Conservation (phyloP, 2,113 vertebrate species). For the Sapayoa aenigma region DNA sequence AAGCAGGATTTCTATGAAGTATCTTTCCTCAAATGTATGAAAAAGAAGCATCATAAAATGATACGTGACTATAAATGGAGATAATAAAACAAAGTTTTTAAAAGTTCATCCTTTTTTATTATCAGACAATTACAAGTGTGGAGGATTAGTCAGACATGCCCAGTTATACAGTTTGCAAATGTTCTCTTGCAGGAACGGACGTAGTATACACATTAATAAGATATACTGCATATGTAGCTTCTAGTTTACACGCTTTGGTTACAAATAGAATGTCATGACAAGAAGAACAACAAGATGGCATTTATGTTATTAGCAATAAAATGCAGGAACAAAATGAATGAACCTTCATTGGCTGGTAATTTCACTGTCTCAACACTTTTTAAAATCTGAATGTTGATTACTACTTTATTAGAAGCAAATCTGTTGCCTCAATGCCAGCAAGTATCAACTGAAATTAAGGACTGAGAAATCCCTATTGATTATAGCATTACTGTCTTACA, state of each 20-base stretch:
- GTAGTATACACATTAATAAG: background rate
- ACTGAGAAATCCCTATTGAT: constrained; percentile 52
- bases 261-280: background rate
- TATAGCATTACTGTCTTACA: constrained; percentile 9
- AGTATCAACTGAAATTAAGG: constrained; percentile 15
- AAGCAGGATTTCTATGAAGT: background rate
- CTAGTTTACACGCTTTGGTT: background rate
- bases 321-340: background rate
- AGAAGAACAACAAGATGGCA: background rate
- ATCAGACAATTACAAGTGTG: constrained; percentile 23
- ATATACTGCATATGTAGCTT: background rate
- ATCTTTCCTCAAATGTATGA: background rate
- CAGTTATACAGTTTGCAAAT: constrained; percentile 29
- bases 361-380: background rate
- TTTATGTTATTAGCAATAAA: background rate
- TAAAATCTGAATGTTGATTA: background rate
- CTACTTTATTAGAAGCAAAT: background rate
- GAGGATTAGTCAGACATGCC: constrained; percentile 19
- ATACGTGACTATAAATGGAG: background rate
- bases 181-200: background rate
- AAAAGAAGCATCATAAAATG: background rate
- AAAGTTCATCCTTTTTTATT: constrained; percentile 36
- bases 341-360: background rate
- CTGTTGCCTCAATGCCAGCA: background rate
- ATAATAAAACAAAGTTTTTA: constrained; percentile 12